phyloP scores from a whole-genome alignment of 1,140 invertebrate species.

The Drosophila lowei region DNA sequence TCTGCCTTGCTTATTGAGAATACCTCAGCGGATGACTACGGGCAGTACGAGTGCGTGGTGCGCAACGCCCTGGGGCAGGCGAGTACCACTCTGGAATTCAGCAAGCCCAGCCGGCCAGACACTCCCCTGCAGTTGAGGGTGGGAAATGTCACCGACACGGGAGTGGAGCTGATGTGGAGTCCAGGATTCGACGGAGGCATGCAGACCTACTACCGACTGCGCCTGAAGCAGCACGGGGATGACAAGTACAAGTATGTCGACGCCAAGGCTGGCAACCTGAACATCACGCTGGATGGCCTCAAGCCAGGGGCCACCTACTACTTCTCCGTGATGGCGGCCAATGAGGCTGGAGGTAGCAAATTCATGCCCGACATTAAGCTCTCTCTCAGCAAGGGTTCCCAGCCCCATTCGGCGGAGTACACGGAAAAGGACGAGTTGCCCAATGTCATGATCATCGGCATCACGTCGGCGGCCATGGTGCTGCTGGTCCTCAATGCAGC shows the following conservation, averaged over 20 bases:
- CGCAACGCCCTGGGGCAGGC: constrained; percentile 93
- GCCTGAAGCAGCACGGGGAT: constrained; percentile 84
- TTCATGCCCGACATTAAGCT: constrained; percentile 91
- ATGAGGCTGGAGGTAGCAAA: constrained; percentile 92
- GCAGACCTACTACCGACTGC: constrained; percentile 90
- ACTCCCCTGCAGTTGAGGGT: constrained; percentile 88
- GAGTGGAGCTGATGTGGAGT: constrained; percentile 92
- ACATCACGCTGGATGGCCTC: constrained; percentile 87
- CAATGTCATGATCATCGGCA: constrained; percentile 91
- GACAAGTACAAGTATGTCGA: constrained; percentile 90
- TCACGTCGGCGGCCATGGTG: constrained; percentile 90
- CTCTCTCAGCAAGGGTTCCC: constrained; percentile 84
- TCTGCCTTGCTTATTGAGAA: constrained; percentile 91
- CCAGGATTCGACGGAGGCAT: constrained; percentile 97
- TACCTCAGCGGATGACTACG: constrained; percentile 93
- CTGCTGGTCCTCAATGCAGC: constrained; percentile 91
- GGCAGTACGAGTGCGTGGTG: constrained; percentile 93
- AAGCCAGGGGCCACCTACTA: constrained; percentile 92
- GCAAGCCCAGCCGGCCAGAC: constrained; percentile 94
- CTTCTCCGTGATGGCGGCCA: constrained; percentile 93
- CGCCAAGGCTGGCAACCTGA: constrained; percentile 89
- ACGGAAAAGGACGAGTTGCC: constrained; percentile 88
- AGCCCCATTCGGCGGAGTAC: constrained; percentile 87
- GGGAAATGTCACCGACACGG: constrained; percentile 93
- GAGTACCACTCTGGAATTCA: constrained; percentile 90